Conservation (phyloP, 2,888 invertebrate species). For the Phalera bucephala region DNA sequence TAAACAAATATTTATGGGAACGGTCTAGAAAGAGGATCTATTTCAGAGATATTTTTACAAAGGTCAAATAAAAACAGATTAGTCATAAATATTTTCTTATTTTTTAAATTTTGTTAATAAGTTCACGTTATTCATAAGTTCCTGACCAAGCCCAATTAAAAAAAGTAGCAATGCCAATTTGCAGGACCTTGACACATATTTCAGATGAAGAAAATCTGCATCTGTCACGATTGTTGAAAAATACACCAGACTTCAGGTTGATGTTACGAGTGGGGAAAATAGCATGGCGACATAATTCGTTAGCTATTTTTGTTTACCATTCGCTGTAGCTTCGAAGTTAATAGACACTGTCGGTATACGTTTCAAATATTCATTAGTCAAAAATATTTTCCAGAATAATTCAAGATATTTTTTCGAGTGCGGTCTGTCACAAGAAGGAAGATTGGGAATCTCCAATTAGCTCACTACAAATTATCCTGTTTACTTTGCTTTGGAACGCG, state of each 20-base stretch:
- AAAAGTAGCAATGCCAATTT: conserved; percentile 21
- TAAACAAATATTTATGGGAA: conserved; percentile 38
- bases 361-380: conserved; percentile 12
- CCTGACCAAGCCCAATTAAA: conserved; percentile 20
- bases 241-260: conserved; percentile 48
- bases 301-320: conserved; percentile 47
- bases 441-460: too few relatives aligned
- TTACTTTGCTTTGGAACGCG: too few relatives aligned
- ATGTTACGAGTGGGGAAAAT: conserved; percentile 55
- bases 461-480: too few relatives aligned
- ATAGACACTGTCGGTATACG: conserved; percentile 25
- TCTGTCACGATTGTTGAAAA: conserved; percentile 48
- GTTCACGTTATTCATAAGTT: too few relatives aligned
- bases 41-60: conserved; percentile 22
- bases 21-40: conserved; percentile 24
- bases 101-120: conserved; percentile 9
- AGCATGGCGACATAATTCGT: conserved; percentile 38
- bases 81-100: too few relatives aligned
- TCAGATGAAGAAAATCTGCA: conserved; percentile 42
- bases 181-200: conserved; percentile 61
- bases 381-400: not conserved
- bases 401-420: not conserved
- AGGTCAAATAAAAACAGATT: conserved; percentile 19
- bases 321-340: conserved; percentile 28
- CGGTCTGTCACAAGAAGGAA: not conserved